Base-by-base conservation (phyloP, 2,888 invertebrate species). In the Adelognathus sp. region DNA sequence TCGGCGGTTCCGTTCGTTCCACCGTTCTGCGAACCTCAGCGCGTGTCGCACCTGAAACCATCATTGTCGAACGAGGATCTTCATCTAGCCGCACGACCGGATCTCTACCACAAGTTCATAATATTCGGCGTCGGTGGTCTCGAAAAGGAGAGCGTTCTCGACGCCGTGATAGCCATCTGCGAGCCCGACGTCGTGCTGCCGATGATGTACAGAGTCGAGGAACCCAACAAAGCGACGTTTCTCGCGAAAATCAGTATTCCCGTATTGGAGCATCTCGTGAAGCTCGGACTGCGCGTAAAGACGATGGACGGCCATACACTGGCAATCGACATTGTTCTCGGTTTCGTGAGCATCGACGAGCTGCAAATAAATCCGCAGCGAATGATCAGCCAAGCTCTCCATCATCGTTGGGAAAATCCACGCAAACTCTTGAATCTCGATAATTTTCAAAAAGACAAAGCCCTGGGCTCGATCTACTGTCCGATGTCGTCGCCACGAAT, bases 101-200 rank as follows among this genome's bases (percentile, higher is more conserved):
- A 90, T 76, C 77, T 90, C 1, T 90, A 90, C 88, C 91, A 91
- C 63, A 91, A 91, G 76, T 91, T 91, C 27, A 88, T 91, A 56
- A 56, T 91, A 16, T 90, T 83, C 16, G 82, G 87, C 14, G 78
- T 84, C 3, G 84, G 77, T n/a, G 73, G 81, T 3, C 81, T 82
- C 6, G 84, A 85, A 1, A 86, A 86, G 70, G 70, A 69, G 3
- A 60, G 81, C 9, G 50, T 91, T 16, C 63, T 91, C 4, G 87
- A 86, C 33, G 76, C 85, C 0, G 36, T 89, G 1, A 84, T 91
- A 24, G 44, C 61, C 3, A 77, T 81, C 1, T 88, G 87, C 27
- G 83, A 86, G 1, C 89, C 90, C 0, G 86, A 89, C 14, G 77
- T 86, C 1, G 41, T 91, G 1, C 6, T 91, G 16, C 90, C 91